Evolutionary conservation across 2,113 vertebrate species (phyloP).

Genomic region (mouse (Mus musculus)): GRCm39 chr4:55687001-55687500

Average conservation of each 20-base stretch:
- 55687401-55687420: conserved; percentile 2
- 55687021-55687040: neutral
- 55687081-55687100: neutral
- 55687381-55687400: neutral
- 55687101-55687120: neutral
- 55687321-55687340: neutral
- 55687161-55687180: neutral
- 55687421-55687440: neutral
- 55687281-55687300: neutral
- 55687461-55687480: neutral
- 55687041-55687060: neutral
- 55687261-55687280: neutral
- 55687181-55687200: neutral
- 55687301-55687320: neutral
- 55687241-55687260: neutral
- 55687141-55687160: neutral
- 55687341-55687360: neutral
- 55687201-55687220: neutral
- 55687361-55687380: neutral
- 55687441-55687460: conserved; percentile 1
- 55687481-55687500: neutral
- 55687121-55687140: neutral
- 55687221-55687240: neutral
- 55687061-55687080: neutral
- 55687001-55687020: neutral